Base-by-base conservation (phyloP, 2,113 vertebrate species). In the Solea senegalensis region DNA sequence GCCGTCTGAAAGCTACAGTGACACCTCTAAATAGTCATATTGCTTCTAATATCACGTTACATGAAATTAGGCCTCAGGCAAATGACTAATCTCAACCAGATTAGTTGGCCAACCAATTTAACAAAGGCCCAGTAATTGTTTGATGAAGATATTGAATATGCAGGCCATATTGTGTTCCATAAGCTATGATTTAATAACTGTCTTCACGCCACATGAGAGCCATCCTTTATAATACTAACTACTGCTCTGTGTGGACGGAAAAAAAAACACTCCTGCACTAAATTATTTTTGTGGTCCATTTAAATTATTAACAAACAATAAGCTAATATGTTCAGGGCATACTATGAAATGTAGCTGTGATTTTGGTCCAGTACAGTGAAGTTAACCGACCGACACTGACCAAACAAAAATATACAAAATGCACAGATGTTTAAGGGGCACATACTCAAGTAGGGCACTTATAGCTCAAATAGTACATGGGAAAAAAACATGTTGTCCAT, bases 111-210 rank as follows among this genome's bases (percentile, higher is more conserved):
- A 48, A 63, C 74, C 82, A 88, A 85, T 85, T 90, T 87, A 78
- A 84, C 76, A 70, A 80, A 84, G 67, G 75, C 82, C 40, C 65
- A 34, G 58, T 89, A 90, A 89, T 90, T 90, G 85, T 79, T 82
- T 90, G 87, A 90, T 90, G 85, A 84, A 85, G 88, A 84, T 83
- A 90, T 86, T 82, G 78, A 90, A 90, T 91, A 88, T 83, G 73
- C 74, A 10, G 60, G 50, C 70, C 85, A 90, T 86, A 86, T 83
- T 88, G 87, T 86, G 78, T 89, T 83, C 81, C 82, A 88, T 85
- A 81, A 88, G 78, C 77, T 66, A 57, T 8, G 83, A 86, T 82
- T 91, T 91, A 91, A 91, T 91, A 90, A 90, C 74, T 90, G 87
- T 88, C 87, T 74, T 55, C 73, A 39, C 66, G 76, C 60, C 52